Evolutionary conservation across 2,888 invertebrate species (phyloP).

Genomic region (Cosmia pyralina): DNA sequence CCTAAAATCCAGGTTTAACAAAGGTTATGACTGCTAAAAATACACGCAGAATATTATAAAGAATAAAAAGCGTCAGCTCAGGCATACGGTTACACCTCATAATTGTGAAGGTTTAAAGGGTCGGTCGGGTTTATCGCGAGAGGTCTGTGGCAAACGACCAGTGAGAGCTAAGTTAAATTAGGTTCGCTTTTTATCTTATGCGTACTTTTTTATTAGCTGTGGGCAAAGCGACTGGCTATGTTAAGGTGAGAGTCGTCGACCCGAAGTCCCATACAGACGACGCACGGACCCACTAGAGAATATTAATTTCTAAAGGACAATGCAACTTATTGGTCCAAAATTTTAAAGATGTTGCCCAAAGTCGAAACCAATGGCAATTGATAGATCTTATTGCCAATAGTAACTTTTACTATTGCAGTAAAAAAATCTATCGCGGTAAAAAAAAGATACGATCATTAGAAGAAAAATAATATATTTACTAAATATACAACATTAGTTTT

Average conservation of each 20-base stretch:
- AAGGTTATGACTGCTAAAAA: conserved; percentile 49
- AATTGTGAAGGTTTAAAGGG: conserved; percentile 61
- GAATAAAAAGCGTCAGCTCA: conserved; percentile 53
- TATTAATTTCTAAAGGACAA: no score
- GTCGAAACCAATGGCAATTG: no score
- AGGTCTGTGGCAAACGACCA: conserved; percentile 7
- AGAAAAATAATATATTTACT: no score
- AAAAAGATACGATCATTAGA: no score
- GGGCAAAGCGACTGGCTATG: background rate
- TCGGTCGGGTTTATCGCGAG: conserved; percentile 51
- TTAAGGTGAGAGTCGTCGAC: background rate
- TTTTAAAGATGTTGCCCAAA: no score
- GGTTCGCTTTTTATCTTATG: background rate
- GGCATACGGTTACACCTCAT: conserved; percentile 52
- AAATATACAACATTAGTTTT: no score
- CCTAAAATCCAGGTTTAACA: conserved; percentile 25
- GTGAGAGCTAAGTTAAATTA: conserved; percentile 41
- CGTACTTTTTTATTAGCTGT: background rate
- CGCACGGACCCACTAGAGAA: no score
- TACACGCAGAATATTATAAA: conserved; percentile 26
- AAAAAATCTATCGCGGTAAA: no score
- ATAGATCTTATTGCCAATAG: no score
- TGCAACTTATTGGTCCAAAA: no score
- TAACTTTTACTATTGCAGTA: no score
- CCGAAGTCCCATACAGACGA: no score